These are phyloP conservation scores for Mallotus villosus DNA, from an alignment of 2,797 vertebrate genomes.

Conservation along the genomic window DNA sequence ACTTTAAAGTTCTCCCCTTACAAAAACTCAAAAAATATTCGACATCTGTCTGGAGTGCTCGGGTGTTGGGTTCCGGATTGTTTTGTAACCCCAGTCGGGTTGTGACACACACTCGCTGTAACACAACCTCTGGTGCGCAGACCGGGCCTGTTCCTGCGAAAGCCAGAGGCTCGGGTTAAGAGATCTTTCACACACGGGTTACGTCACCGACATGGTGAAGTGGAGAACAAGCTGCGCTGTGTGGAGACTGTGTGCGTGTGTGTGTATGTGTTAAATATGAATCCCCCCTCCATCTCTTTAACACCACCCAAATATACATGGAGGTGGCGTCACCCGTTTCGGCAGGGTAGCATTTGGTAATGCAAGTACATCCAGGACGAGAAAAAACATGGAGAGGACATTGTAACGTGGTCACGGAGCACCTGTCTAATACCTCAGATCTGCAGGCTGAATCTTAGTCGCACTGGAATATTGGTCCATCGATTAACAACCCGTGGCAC, in stretches of 20 bases:
- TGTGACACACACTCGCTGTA: neutral
- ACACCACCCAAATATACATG: neutral
- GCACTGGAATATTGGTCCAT: neutral
- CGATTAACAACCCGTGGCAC: neutral
- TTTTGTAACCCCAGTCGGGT: conserved; percentile 9
- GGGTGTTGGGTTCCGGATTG: conserved; percentile 4
- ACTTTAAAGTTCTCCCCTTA: conserved; percentile 16
- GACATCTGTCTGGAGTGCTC: neutral
- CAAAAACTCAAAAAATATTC: neutral
- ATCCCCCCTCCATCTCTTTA: neutral
- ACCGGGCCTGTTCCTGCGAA: neutral
- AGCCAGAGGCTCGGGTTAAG: neutral
- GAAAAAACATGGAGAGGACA: no score
- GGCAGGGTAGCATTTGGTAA: neutral
- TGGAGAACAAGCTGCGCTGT: neutral
- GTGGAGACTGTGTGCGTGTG: neutral
- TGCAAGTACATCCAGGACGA: no score
- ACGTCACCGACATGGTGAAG: conserved; percentile 4
- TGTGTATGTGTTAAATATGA: neutral
- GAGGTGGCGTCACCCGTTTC: neutral
- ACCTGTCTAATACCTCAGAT: no score
- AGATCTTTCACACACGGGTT: conserved; percentile 27
- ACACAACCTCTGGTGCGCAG: neutral
- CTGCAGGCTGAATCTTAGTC: neutral
- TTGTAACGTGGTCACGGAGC: no score